Evolutionary conservation across 2,797 vertebrate species (phyloP), one percentile per base, ranked within the genome.

Genomic region (Coilia nasus): DNA sequence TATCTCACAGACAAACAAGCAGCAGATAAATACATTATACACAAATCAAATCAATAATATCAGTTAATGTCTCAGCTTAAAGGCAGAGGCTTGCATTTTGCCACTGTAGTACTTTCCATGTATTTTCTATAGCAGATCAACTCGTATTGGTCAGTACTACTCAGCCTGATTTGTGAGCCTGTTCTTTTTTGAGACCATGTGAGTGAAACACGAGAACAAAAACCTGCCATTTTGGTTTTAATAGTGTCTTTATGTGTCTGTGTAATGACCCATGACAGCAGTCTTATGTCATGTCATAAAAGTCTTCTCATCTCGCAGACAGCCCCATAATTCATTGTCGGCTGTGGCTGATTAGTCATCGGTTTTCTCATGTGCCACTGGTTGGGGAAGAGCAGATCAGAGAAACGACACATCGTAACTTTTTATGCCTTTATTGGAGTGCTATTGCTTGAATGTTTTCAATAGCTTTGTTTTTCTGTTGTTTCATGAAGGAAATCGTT

Each of bases 221-320:
- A 57, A 67, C 46, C 44, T 62, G 46, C 31, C 35, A 83, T 83
- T 83, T 83, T 85, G 21, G 46, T 86, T 82, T 84, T 88, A 88
- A 88, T 88, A 83, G 78, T 85, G 71, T 82, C 83, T 86, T 88
- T 86, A 83, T 56, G 47, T 21, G 31, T 82, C 82, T 71, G 85
- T 82, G 85, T 88, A 89, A 89, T 87, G 86, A 89, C 83, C 86
- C 86, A 62, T 91, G 83, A 90, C 84, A 87, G 54, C 46, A 86
- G 81, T 86, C 85, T 84, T 87, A 81, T 87, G 83, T 87, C 83
- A 81, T 67, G 81, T 86, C 84, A 60, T 87, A 87, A 90, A 87
- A 59, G 71, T 64, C 80, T 71, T 83, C 81, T 88, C 88, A 83
- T 85, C 83, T 87, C 71, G 84, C 23, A 82, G 60, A 41, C 67